These are phyloP conservation scores for Hippocampus guttulatus DNA, from an alignment of 2,113 vertebrate species.

Conservation along the genomic window DNA sequence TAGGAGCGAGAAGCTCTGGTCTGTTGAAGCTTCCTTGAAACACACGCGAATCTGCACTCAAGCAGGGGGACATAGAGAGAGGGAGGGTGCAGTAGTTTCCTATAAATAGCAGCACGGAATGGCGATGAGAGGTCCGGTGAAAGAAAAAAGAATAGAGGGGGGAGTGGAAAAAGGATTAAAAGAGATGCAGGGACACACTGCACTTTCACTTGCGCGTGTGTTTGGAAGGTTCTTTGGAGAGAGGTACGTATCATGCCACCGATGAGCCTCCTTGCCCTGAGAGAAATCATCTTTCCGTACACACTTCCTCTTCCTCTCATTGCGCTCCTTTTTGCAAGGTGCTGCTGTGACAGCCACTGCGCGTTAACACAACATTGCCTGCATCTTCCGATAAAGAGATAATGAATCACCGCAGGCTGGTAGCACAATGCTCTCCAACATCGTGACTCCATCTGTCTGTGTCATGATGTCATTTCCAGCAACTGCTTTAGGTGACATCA, in stretches of 20 bases:
- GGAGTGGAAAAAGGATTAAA: conserved; percentile 72
- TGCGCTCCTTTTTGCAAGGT: conserved; percentile 1
- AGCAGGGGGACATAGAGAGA: conserved; percentile 26
- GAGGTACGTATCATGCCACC: conserved; percentile 36
- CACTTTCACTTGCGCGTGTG: conserved; percentile 34
- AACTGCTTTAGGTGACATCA: conserved; percentile 43
- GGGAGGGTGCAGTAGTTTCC: conserved; percentile 51
- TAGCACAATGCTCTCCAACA: conserved; percentile 19
- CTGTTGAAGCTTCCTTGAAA: conserved; percentile 48
- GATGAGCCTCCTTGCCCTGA: not conserved
- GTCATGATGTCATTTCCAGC: conserved; percentile 55
- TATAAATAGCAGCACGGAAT: conserved; percentile 72
- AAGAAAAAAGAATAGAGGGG: conserved; percentile 64
- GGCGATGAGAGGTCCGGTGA: conserved; percentile 70
- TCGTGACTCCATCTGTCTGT: conserved; percentile 46
- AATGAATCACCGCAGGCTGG: conserved; percentile 45
- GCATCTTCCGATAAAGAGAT: conserved; percentile 38
- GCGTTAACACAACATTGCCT: conserved; percentile 43
- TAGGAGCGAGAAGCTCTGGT: conserved; percentile 43
- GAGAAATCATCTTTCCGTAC: conserved; percentile 12
- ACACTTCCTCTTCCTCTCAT: conserved; percentile 16
- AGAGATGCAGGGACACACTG: conserved; percentile 56
- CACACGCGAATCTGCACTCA: conserved; percentile 30
- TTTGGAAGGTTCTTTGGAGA: conserved; percentile 28
- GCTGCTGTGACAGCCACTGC: conserved; percentile 40